These are phyloP conservation scores for Andrena bicolor DNA, from an alignment of 2,888 invertebrate genomes.

Conservation along the genomic window DNA sequence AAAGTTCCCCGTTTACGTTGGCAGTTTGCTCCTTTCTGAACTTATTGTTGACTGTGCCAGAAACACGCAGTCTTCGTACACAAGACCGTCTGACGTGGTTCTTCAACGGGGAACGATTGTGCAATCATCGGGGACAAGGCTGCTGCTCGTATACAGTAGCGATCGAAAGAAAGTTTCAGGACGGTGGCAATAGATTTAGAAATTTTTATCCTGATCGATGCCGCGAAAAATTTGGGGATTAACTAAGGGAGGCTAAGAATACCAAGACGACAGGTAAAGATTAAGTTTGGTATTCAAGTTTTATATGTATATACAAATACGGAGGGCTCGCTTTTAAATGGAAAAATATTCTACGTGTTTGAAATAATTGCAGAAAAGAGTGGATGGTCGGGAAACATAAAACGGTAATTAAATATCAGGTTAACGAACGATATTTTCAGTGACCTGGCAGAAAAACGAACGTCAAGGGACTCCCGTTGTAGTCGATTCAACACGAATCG, in stretches of 20 bases:
- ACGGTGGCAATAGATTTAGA: background rate
- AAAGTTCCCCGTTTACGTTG: constrained; percentile 34
- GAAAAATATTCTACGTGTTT: background rate
- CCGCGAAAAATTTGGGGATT: no score
- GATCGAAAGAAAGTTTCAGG: background rate
- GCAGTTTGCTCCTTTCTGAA: constrained; percentile 8
- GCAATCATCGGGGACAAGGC: background rate
- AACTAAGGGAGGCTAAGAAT: no score
- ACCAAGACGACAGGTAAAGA: no score
- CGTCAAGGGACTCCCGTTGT: constrained; percentile 30
- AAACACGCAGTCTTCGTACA: background rate
- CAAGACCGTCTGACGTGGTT: background rate
- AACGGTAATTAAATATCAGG: constrained; percentile 39
- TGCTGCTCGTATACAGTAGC: background rate
- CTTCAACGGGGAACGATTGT: background rate
- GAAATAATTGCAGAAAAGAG: background rate
- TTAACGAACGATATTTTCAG: constrained; percentile 28
- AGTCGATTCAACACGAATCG: constrained; percentile 60
- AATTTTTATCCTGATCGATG: no score
- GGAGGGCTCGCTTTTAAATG: background rate
- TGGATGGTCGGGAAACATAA: constrained; percentile 10
- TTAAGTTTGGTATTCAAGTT: no score
- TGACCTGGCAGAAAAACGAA: background rate
- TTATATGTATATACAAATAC: no score
- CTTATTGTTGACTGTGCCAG: background rate